These are phyloP conservation scores for Trichopoda pennipes DNA, from an alignment of 2,888 invertebrate genomes.

Conservation along the genomic window DNA sequence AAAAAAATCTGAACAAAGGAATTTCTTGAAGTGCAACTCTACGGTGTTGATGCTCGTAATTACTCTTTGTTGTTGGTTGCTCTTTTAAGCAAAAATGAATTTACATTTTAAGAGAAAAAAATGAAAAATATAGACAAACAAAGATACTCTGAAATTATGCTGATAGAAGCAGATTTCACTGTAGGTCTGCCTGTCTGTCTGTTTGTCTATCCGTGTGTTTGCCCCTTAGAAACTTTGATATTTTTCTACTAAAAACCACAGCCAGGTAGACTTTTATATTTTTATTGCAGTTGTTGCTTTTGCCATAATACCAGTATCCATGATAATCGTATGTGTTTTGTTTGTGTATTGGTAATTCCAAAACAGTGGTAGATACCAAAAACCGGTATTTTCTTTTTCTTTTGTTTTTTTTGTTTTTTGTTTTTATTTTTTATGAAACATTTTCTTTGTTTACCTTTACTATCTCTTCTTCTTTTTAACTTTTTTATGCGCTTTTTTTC, in stretches of 20 bases:
- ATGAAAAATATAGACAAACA: not conserved
- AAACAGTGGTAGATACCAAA: conserved; percentile 42
- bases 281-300: conserved; percentile 7
- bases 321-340: not conserved
- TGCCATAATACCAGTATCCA: conserved; percentile 40
- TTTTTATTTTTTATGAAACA: not conserved
- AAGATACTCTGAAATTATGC: conserved; percentile 31
- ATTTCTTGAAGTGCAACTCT: conserved; percentile 47
- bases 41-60: conserved; percentile 6
- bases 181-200: not conserved
- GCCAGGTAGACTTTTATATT: conserved; percentile 43
- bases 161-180: conserved; percentile 18
- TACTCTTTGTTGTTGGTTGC: conserved; percentile 30
- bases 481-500: not conserved
- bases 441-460: conserved; percentile 52
- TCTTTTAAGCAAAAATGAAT: conserved; percentile 8
- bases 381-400: conserved; percentile 59
- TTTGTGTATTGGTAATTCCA: conserved; percentile 42
- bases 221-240: conserved; percentile 56
- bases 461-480: conserved; percentile 12
- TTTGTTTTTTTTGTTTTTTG: not conserved
- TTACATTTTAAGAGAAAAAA: conserved; percentile 9
- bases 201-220: too few species aligned
- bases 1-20: conserved; percentile 55
- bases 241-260: conserved; percentile 33